Evolutionary conservation across 2,888 invertebrate genomes (phyloP).

Genomic region (Drosophila robusta): DNA sequence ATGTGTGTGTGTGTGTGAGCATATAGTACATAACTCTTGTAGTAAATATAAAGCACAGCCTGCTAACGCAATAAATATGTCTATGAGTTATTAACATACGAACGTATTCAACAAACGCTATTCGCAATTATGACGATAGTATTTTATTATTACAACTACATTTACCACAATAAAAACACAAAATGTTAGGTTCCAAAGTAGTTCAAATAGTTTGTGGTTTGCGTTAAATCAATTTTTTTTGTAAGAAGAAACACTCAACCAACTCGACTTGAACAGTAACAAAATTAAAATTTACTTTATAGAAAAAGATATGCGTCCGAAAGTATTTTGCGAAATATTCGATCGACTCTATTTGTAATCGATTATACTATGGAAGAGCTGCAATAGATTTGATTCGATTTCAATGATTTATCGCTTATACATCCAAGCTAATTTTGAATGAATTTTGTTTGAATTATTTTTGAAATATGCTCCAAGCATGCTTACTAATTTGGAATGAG

Average conservation of each 20-base stretch:
- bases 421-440: not conserved
- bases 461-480: not conserved
- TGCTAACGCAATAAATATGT: not conserved
- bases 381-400: not conserved
- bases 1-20: not conserved
- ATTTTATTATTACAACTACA: no score
- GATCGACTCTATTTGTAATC: conserved; percentile 2
- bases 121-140: no score
- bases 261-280: not conserved
- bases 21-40: not conserved
- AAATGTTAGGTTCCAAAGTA: not conserved
- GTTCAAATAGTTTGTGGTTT: not conserved
- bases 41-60: conserved; percentile 5
- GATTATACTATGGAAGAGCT: not conserved
- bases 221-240: not conserved
- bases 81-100: no score
- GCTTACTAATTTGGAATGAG: not conserved
- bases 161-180: not conserved
- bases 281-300: conserved; percentile 9
- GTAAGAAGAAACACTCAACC: not conserved
- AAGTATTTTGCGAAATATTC: conserved; percentile 1
- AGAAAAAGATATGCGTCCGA: conserved; percentile 12
- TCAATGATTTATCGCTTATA: not conserved
- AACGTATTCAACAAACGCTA: not conserved
- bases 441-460: not conserved